phyloP scores from a whole-genome alignment of 92 coral and sea anemone species.

The Phenganax stokvisi region DNA sequence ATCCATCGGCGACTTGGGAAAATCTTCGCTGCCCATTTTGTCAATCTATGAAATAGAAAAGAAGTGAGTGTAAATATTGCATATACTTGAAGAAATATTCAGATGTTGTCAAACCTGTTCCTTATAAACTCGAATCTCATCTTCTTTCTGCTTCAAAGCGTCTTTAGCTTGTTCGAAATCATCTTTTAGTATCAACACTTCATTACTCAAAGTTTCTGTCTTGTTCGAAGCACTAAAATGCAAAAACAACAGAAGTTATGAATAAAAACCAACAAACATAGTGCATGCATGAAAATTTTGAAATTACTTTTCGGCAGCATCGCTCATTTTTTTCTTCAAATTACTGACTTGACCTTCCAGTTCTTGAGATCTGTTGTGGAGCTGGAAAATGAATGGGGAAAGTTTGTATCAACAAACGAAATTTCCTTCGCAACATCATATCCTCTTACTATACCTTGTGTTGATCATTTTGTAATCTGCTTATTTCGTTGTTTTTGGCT shows the following conservation, averaged over 20 bases:
- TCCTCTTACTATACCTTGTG: conserved; percentile 25
- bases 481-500: conserved; percentile 19
- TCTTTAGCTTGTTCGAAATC: conserved; percentile 44
- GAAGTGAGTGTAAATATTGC: background rate
- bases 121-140: conserved; percentile 56
- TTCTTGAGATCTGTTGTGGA: conserved; percentile 28
- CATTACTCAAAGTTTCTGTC: conserved; percentile 47
- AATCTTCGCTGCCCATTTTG: conserved; percentile 19
- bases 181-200: conserved; percentile 34
- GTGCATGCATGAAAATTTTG: background rate
- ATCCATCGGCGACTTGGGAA: conserved; percentile 47
- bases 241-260: background rate
- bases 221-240: conserved; percentile 45
- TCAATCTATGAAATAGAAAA: conserved; percentile 2
- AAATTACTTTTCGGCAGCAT: conserved; percentile 23
- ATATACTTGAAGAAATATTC: too few species aligned
- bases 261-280: background rate
- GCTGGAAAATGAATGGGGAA: background rate
- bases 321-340: conserved; percentile 14
- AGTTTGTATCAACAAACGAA: background rate
- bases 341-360: conserved; percentile 34
- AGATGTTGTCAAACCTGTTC: conserved; percentile 51
- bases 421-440: background rate
- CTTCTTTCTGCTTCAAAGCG: conserved; percentile 50
- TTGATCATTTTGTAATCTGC: conserved; percentile 17